Evolutionary conservation across 2,888 invertebrate species (phyloP), one percentile per base, ranked within the genome.

Genomic region (Drosophila mulleri): DNA sequence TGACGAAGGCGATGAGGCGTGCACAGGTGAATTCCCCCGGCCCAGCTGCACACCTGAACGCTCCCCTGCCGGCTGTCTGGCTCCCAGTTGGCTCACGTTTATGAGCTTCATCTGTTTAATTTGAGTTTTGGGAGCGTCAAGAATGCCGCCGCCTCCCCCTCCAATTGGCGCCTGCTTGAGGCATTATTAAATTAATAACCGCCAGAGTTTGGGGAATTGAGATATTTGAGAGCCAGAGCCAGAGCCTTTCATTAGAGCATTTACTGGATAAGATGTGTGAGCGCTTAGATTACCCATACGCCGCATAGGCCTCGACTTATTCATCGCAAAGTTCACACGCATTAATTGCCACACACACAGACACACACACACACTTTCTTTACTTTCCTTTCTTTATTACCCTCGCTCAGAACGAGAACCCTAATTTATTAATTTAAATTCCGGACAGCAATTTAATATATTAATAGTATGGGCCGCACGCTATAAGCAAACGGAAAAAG

Each of bases 361-460:
- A 54, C 62, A 75, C 45, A 53, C 62, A 75, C 45, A 52, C 62
- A 75, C 48, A 39, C 88, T 86, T 82, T 82, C 81, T 74, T 81
- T 56, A 53, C 64, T 75, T 75, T 75, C 72, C 53, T 59, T 64
- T 42, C 9, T 42, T 2, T 23, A 2, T 23, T n/a, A n/a, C 39
- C 20, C 35, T 18, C 26, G 42, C 2, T n/a, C 50, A 70, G 62
- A 71, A 47, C 45, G 3, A 50, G 18, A 67, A 37, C 59, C 56
- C 37, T 77, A 86, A 84, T 84, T 82, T 87, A 79, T 84, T 83
- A 84, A 87, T 87, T 88, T 88, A 87, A 87, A 87, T 88, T 87
- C 89, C 72, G 69, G 58, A 64, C 88, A 81, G 67, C 70, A 67
- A 63, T 71, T 70, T 79, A 65, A 72, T 80, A 75, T 82, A 58